Percentiles rank a stretch among this genome's conserved stretches.
phyloP scores from a whole-genome alignment of 1,140 invertebrate species.

The Meloidogyne floridensis region DNA sequence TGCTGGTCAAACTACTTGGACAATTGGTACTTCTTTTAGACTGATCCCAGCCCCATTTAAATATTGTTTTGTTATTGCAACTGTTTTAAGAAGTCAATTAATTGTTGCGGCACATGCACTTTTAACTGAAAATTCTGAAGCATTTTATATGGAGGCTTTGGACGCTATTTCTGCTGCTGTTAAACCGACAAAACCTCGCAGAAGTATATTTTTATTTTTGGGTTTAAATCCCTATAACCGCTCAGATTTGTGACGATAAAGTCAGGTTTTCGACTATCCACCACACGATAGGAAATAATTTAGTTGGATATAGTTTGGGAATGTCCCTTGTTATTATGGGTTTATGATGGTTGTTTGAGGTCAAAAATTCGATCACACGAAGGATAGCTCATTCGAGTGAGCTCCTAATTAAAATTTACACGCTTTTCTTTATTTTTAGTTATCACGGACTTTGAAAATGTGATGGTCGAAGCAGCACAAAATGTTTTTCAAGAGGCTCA shows the following conservation, averaged over 20 bases:
- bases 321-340: too few relatives aligned
- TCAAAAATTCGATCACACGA: too few relatives aligned
- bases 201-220: too few relatives aligned
- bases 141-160: not conserved
- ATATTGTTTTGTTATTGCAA: not conserved
- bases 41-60: not conserved
- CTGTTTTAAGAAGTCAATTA: not conserved
- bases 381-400: too few relatives aligned
- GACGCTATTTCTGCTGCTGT: not conserved
- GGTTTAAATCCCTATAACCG: too few relatives aligned
- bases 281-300: too few relatives aligned
- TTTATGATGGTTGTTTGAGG: too few relatives aligned
- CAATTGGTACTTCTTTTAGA: not conserved
- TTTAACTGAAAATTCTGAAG: not conserved
- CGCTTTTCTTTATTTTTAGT: not conserved
- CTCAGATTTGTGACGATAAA: too few relatives aligned
- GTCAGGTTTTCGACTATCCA: too few relatives aligned
- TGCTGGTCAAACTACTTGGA: not conserved
- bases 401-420: too few relatives aligned
- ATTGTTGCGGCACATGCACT: conserved; percentile 3
- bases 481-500: not conserved
- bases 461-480: not conserved
- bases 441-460: not conserved
- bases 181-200: not conserved
- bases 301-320: too few relatives aligned